Evolutionary conservation across 2,113 vertebrate species (phyloP), one percentile per base, ranked within the genome.

Genomic region (Stomatorhinus ivindoensis): DNA sequence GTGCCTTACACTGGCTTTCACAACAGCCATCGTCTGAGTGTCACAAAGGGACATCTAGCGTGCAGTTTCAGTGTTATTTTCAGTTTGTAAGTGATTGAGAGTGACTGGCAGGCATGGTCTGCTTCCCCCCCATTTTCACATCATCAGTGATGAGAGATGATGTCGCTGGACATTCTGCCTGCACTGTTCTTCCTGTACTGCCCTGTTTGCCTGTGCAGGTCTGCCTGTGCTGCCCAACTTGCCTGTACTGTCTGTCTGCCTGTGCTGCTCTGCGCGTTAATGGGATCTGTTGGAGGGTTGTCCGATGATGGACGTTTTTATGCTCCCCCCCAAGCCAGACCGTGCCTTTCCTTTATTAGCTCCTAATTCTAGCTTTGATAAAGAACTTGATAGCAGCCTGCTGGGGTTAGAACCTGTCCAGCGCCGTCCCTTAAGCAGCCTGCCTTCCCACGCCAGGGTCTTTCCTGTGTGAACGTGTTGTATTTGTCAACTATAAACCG

Each of bases 261-360:
- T 42, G 61, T 69, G 7, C 24, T 1, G 17, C n/a, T 53, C 47
- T 13, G 35, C 31, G 46, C 24, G 42, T 31, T 44, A 21, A 1
- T 87, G 61, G 58, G 85, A 89, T 89, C 11, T 61, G 39, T 47
- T 17, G n/a, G 48, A 50, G 24, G 3, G 48, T 55, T 8, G 61
- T 73, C 55, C 15, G 21, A 10, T 87, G 39, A 51, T 46, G 42
- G 4, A 50, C 8, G 27, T 73, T 42, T 9, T 13, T 35, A 5
- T 50, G 7, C 31, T 86, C 42, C 11, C 47, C 90, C 10, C 21
- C 8, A 35, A 35, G 58, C 35, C 65, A 87, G 87, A 87, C 47
- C 83, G 76, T 55, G 8, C 9, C 58, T 65, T 11, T 65, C 58
- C n/a, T 65, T n/a, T 87, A 82, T 90, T 87, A 87, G 50, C 58